Conservation (phyloP, 2,888 invertebrate species). For the Xestoiulus laeticollis region DNA sequence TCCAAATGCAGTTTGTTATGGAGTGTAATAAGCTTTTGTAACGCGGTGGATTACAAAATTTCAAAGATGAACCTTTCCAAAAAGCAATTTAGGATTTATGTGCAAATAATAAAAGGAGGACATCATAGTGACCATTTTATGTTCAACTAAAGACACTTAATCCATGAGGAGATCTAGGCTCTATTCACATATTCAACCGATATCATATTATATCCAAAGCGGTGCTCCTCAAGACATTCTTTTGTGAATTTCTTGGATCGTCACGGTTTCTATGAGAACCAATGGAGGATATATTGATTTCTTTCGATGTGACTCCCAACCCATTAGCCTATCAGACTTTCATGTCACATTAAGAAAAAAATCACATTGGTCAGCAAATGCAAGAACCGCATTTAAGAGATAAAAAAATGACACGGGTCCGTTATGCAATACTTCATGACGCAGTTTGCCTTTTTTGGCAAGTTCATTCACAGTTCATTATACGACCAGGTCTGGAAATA, state of each 20-base stretch:
- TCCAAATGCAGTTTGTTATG: no score
- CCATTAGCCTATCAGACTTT: slow-evolving; percentile 45
- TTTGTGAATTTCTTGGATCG: neutral
- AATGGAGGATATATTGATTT: slow-evolving; percentile 19
- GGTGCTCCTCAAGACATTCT: neutral
- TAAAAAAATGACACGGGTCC: slow-evolving; percentile 9
- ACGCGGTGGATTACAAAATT: neutral
- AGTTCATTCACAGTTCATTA: slow-evolving; percentile 16
- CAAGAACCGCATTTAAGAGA: slow-evolving; percentile 1
- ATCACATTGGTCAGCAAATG: slow-evolving; percentile 41
- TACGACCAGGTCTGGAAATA: neutral
- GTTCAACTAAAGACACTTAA: neutral
- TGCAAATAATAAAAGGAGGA: neutral
- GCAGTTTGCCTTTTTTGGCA: neutral
- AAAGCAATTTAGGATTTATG: neutral
- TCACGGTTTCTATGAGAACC: neutral
- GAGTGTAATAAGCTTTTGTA: no score
- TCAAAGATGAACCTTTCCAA: neutral
- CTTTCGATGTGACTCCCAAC: neutral
- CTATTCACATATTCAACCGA: neutral
- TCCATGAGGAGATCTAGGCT: neutral
- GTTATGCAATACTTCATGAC: neutral
- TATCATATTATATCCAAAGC: neutral
- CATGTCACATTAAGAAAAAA: slow-evolving; percentile 39
- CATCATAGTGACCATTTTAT: neutral